A percentile compares a stretch with the other conserved stretches of the same genome.
Evolutionary conservation across 2,113 vertebrate genomes (phyloP).

Genomic region (Onychostruthus taczanowskii): DNA sequence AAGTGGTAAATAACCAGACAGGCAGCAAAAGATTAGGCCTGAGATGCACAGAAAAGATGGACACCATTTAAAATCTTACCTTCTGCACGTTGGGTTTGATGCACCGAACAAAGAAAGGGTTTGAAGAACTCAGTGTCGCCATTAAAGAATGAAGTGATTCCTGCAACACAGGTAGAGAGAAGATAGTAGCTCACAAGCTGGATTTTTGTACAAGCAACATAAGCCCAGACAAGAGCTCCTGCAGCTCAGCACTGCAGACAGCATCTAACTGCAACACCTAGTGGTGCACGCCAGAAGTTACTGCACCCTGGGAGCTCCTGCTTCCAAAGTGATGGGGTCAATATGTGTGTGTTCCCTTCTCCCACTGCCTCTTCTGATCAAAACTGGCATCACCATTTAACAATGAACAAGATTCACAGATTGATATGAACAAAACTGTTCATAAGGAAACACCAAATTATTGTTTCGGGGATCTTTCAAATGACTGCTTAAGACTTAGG

Average conservation of each 20-base stretch:
- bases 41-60: background rate
- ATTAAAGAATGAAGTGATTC: conserved; percentile 92
- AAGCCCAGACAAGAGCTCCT: background rate
- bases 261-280: conserved; percentile 27
- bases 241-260: background rate
- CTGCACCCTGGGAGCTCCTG: background rate
- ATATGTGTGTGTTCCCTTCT: fast-evolving
- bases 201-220: background rate
- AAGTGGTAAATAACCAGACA: background rate
- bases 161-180: conserved; percentile 46
- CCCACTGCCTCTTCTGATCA: background rate
- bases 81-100: conserved; percentile 95
- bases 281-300: background rate
- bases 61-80: conserved; percentile 71
- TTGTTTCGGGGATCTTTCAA: background rate
- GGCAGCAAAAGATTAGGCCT: background rate
- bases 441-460: background rate
- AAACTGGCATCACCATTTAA: background rate
- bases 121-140: conserved; percentile 88
- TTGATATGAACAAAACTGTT: background rate
- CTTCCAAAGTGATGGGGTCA: background rate
- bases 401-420: background rate
- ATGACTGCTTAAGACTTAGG: background rate
- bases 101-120: conserved; percentile 94
- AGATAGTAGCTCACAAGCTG: background rate